phyloP scores from a whole-genome alignment of 1,140 invertebrate species.

The Caenorhabditis tropicalis region DNA sequence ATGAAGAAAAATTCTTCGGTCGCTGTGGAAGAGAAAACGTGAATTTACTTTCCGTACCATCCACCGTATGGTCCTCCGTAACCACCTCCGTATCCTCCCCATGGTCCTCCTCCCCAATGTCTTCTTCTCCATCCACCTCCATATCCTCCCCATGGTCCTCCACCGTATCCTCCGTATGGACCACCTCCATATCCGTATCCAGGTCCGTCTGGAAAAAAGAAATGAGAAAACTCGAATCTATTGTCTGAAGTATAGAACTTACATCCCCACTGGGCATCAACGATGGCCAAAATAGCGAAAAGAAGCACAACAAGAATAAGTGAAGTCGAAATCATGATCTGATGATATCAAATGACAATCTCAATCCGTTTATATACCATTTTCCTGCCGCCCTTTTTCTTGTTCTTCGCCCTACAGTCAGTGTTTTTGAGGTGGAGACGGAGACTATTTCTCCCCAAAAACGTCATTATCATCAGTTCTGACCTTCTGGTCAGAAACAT shows the following conservation, averaged over 20 bases:
- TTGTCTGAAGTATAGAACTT: neutral
- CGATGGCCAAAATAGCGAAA: slow-evolving; percentile 4
- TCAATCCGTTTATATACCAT: slow-evolving; percentile 25
- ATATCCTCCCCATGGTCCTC: slow-evolving; percentile 32
- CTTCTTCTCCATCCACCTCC: slow-evolving; percentile 22
- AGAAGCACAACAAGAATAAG: slow-evolving; percentile 29
- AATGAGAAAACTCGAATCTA: neutral
- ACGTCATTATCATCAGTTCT: neutral
- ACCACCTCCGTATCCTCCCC: slow-evolving; percentile 13
- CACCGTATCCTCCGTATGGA: neutral
- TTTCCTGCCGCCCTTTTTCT: slow-evolving; percentile 11
- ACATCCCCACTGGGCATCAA: slow-evolving; percentile 44
- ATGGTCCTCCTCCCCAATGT: neutral
- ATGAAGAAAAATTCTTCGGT: neutral
- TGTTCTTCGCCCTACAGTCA: slow-evolving; percentile 31
- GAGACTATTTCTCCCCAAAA: neutral
- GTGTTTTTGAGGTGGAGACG: slow-evolving; percentile 3
- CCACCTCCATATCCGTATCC: slow-evolving; percentile 4
- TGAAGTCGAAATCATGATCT: slow-evolving; percentile 38
- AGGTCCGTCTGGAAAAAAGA: neutral
- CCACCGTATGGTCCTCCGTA: slow-evolving; percentile 13
- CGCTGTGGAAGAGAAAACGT: neutral
- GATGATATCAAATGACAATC: slow-evolving; percentile 40
- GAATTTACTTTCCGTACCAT: slow-evolving; percentile 30
- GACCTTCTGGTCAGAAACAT: slow-evolving; percentile 10